Evolutionary conservation across 2,888 invertebrate species (phyloP).

Genomic region (Drosophila stalkeri): DNA sequence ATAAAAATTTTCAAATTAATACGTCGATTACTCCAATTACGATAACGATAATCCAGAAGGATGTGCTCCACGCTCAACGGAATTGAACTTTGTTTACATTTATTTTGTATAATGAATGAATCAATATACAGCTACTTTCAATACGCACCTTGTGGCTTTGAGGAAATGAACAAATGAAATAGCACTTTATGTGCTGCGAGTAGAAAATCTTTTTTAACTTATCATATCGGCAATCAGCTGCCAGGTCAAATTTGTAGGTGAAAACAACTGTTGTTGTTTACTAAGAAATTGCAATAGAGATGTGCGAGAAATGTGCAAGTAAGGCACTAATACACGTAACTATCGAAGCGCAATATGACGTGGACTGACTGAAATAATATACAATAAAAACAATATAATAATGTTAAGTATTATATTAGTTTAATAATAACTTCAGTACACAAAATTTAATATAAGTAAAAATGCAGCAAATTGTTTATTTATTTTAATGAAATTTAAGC

Average conservation of each 20-base stretch:
- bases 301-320: conserved; percentile 7
- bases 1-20: not conserved
- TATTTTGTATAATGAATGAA: not conserved
- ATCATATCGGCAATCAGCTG: conserved; percentile 44
- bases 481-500: not conserved
- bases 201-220: conserved; percentile 33
- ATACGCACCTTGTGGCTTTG: conserved; percentile 7
- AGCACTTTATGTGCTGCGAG: not conserved
- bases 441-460: not conserved
- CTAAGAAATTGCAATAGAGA: conserved; percentile 25
- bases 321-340: not conserved
- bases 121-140: not conserved
- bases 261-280: conserved; percentile 54
- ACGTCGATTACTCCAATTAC: not conserved
- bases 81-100: conserved; percentile 10
- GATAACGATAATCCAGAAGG: conserved; percentile 3
- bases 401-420: too few relatives aligned
- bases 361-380: too few relatives aligned
- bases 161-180: not conserved
- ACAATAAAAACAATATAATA: too few relatives aligned
- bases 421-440: too few relatives aligned
- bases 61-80: not conserved
- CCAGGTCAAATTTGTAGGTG: conserved; percentile 59
- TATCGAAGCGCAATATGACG: not conserved
- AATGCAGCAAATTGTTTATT: not conserved